A percentile compares a stretch with the other conserved stretches of the same genome.
Conservation (phyloP, 2,888 invertebrate genomes). For the Trisateles emortualis region DNA sequence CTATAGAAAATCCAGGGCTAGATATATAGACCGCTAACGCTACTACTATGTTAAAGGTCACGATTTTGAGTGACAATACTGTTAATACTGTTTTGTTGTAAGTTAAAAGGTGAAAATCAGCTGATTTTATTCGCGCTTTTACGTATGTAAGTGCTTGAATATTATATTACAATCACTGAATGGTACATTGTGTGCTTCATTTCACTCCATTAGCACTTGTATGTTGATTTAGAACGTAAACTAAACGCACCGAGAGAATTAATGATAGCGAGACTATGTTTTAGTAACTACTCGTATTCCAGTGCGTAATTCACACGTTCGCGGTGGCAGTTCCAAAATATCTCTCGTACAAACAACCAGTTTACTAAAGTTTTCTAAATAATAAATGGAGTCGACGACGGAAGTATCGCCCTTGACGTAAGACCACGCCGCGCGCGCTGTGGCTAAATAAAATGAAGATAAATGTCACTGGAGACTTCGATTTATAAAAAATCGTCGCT, state of each 20-base stretch:
- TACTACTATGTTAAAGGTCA: too few relatives aligned
- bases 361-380: slow-evolving; percentile 73
- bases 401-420: slow-evolving; percentile 72
- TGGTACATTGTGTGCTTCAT: slow-evolving; percentile 57
- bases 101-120: neutral
- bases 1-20: too few relatives aligned
- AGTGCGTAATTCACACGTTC: slow-evolving; percentile 69
- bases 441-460: slow-evolving; percentile 61
- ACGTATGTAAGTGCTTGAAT: neutral
- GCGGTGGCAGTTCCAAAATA: slow-evolving; percentile 73
- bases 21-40: too few relatives aligned
- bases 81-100: neutral
- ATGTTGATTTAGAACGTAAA: slow-evolving; percentile 72
- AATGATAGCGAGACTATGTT: slow-evolving; percentile 69
- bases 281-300: slow-evolving; percentile 60
- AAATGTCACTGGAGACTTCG: slow-evolving; percentile 63
- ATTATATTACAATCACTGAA: slow-evolving; percentile 35
- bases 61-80: too few relatives aligned
- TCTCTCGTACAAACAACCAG: slow-evolving; percentile 64
- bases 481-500: slow-evolving; percentile 60
- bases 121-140: neutral
- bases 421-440: slow-evolving; percentile 44
- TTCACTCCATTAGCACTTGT: slow-evolving; percentile 74
- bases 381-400: slow-evolving; percentile 71
- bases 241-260: slow-evolving; percentile 65